Percentiles rank a stretch among this genome's conserved stretches.
Conservation (phyloP, 35 echinoderm and acorn worm genomes). For the Chiridota heheva region DNA sequence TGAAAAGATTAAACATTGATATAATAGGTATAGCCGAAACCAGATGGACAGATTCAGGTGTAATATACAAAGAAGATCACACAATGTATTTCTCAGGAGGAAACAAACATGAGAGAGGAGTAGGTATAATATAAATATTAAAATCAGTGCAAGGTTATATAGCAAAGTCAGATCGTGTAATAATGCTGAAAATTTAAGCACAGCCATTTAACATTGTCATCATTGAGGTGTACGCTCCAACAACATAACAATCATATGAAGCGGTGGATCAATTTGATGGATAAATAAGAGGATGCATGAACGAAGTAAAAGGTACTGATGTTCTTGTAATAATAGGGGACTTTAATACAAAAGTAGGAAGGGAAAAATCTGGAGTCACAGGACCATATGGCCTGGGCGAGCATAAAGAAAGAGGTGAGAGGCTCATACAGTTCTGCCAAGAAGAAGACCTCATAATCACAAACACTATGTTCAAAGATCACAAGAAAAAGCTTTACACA, state of each 20-base stretch:
- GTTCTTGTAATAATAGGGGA: neutral
- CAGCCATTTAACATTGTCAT: neutral
- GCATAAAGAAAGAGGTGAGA: too few species aligned
- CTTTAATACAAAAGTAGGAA: constrained; percentile 2
- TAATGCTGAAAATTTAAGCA: neutral
- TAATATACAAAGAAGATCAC: neutral
- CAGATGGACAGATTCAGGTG: neutral
- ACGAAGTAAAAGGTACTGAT: neutral
- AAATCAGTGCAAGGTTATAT: neutral
- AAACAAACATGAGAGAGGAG: neutral
- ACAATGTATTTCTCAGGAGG: neutral
- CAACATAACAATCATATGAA: neutral
- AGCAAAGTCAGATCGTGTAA: neutral
- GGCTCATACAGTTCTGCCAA: too few species aligned
- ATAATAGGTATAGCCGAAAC: neutral
- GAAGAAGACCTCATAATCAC: too few species aligned
- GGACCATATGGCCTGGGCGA: too few species aligned
- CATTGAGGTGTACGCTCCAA: neutral
- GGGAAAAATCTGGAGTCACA: neutral
- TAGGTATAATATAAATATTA: neutral
- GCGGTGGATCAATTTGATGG: neutral
- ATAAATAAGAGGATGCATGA: neutral
- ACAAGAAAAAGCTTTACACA: too few species aligned
- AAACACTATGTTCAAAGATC: too few species aligned
- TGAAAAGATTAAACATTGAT: neutral